Evolutionary conservation across 2,888 invertebrate genomes (phyloP), one percentile per base, ranked within the genome.

Genomic region (Polymixis flavicincta): DNA sequence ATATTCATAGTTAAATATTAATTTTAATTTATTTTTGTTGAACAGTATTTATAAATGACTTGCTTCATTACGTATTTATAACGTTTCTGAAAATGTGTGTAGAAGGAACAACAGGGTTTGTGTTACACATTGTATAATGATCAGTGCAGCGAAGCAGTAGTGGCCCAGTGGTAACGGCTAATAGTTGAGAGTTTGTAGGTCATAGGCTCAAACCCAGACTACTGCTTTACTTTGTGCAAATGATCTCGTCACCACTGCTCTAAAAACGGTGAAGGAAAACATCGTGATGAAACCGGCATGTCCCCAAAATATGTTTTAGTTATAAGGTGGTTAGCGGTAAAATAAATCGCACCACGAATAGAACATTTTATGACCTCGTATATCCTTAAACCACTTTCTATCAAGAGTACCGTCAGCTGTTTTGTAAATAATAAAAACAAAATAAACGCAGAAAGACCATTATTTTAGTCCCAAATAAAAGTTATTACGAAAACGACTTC

Each of bases 401-500:
- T 17, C 1, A 22, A 8, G 1, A 52, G 11, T 1, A 45, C 19
- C 19, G 13, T 13, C 17, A 71, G 70, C 28, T 45, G 32, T 22
- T 45, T 57, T 14, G 32, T 11, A 37, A 76, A 66, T 28, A 55
- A 11, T 11, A 54, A 0, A 32, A 54, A 65, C 37, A 71, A 48
- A 19, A 8, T 7, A 57, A 76, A 14, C 37, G 17, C n/a, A 70
- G 59, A 76, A 80, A 22, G 54, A 76, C 63, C 54, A 82, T 59
- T 37, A 25, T 76, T 63, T 61, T 61, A 17, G 60, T n/a, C 50
- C 45, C 45, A 57, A 63, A 78, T 67, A 63, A 72, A 64, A 60
- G 42, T 61, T 78, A 78, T 71, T 71, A 71, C 65, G 25, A 61
- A 61, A 71, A 78, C 66, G 63, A 78, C 71, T 78, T 57, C 42